Evolutionary conservation across 2,888 invertebrate species (phyloP).

Genomic region (Drosophila anomalata): DNA sequence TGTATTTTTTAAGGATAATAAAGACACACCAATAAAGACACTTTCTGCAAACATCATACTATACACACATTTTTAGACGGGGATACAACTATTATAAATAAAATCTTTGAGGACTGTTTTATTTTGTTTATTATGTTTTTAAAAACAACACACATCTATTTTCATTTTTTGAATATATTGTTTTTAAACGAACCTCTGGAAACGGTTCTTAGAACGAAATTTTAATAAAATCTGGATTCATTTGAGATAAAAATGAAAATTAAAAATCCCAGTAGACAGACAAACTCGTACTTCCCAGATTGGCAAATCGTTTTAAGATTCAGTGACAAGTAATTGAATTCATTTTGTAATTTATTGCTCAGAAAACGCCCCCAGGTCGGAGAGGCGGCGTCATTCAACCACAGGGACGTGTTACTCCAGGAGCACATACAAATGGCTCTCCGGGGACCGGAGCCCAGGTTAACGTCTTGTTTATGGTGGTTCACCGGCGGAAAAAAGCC

Average conservation of each 20-base stretch:
- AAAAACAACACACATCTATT: no score
- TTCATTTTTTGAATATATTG: no score
- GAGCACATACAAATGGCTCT: constrained; percentile 78
- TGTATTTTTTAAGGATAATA: no score
- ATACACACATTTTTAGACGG: no score
- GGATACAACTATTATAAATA: no score
- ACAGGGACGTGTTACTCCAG: constrained; percentile 49
- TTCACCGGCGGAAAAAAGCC: constrained; percentile 62
- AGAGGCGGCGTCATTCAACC: constrained; percentile 36
- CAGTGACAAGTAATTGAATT: constrained; percentile 79
- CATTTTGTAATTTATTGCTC: constrained; percentile 78
- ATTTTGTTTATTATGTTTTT: no score
- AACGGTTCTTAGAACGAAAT: no score
- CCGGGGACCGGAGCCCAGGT: constrained; percentile 70
- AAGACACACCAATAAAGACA: no score
- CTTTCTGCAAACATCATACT: no score
- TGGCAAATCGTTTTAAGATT: constrained; percentile 73
- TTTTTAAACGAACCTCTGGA: no score
- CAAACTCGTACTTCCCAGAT: constrained; percentile 54
- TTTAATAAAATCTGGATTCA: background rate
- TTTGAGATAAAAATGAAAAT: background rate
- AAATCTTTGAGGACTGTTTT: no score
- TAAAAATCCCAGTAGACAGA: background rate
- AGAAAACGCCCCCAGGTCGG: constrained; percentile 62
- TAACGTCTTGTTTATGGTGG: constrained; percentile 63